phyloP scores from a whole-genome alignment of 2,888 invertebrate species.

The Coleophora deauratella region DNA sequence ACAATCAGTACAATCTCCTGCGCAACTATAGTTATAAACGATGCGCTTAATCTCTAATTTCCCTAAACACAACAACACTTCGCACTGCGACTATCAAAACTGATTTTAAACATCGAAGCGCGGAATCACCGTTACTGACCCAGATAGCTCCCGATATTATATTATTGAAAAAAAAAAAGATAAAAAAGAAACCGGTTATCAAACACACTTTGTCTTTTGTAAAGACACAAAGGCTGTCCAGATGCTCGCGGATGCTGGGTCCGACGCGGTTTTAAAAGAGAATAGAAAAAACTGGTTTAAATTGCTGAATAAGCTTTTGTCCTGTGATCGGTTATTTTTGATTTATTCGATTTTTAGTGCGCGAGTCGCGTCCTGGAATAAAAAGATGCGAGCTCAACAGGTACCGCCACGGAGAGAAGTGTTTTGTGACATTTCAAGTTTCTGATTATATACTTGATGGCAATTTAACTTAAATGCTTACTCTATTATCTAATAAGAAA shows the following conservation, averaged over 20 bases:
- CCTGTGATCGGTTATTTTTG: constrained; percentile 65
- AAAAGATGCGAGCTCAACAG: constrained; percentile 67
- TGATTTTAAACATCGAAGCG: constrained; percentile 28
- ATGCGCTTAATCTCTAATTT: no score
- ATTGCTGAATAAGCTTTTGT: constrained; percentile 62
- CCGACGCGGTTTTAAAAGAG: constrained; percentile 36
- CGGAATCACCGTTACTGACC: constrained; percentile 58
- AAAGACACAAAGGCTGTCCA: constrained; percentile 52
- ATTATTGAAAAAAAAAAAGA: constrained; percentile 31
- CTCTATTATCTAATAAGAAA: not conserved
- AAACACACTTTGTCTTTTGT: constrained; percentile 52
- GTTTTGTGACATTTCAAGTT: constrained; percentile 8
- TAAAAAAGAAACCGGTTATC: constrained; percentile 56
- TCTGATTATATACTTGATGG: not conserved
- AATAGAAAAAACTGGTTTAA: constrained; percentile 53
- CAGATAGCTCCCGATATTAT: constrained; percentile 43
- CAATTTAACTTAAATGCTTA: not conserved
- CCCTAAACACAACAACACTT: constrained; percentile 15
- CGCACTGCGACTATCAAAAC: constrained; percentile 29
- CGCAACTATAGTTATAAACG: no score
- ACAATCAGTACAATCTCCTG: no score
- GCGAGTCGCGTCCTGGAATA: constrained; percentile 49
- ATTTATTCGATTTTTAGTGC: constrained; percentile 71
- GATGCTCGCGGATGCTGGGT: constrained; percentile 67
- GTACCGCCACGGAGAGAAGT: constrained; percentile 44